A percentile compares a stretch with the other conserved stretches of the same genome.
These are phyloP conservation scores for Lasioglossum villosulum DNA, from an alignment of 2,888 invertebrate genomes.

Conservation along the genomic window DNA sequence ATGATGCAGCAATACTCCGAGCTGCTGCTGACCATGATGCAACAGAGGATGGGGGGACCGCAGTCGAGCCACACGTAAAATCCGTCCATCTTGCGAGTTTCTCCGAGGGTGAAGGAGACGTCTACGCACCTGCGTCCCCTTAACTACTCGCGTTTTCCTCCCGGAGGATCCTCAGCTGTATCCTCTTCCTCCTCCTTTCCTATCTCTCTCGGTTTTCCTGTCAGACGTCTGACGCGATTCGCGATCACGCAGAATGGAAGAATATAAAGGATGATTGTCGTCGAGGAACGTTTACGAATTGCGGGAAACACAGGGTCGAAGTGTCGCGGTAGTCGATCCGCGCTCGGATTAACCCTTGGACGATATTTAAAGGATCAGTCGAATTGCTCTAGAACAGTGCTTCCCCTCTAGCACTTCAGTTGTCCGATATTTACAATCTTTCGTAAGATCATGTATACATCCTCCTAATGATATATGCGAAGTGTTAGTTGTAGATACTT, in stretches of 20 bases:
- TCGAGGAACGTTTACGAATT: too few relatives aligned
- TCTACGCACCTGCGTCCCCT: slow-evolving; percentile 3
- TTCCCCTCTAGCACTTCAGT: background rate
- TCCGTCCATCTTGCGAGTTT: slow-evolving; percentile 66
- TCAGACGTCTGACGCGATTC: background rate
- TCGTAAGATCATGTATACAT: background rate
- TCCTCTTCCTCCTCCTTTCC: background rate
- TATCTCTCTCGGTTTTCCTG: background rate
- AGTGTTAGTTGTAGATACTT: background rate
- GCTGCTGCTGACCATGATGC: slow-evolving; percentile 87
- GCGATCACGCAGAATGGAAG: background rate
- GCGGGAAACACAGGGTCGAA: background rate
- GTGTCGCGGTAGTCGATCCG: slow-evolving; percentile 4
- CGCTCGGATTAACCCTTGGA: background rate
- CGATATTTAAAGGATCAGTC: background rate
- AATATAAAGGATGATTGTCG: background rate
- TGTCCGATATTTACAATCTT: background rate
- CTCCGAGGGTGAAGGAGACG: slow-evolving; percentile 18
- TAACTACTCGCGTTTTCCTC: background rate
- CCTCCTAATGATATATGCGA: background rate
- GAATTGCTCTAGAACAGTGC: background rate
- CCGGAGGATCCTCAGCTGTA: background rate
- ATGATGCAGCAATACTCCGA: slow-evolving; percentile 89
- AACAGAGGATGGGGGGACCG: slow-evolving; percentile 86
- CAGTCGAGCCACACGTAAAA: slow-evolving; percentile 80